Percentiles rank a stretch among this genome's conserved stretches.
These are phyloP conservation scores for Ctenochaetus hawaiiensis DNA, from an alignment of 2,797 vertebrate genomes.

Conservation along the genomic window DNA sequence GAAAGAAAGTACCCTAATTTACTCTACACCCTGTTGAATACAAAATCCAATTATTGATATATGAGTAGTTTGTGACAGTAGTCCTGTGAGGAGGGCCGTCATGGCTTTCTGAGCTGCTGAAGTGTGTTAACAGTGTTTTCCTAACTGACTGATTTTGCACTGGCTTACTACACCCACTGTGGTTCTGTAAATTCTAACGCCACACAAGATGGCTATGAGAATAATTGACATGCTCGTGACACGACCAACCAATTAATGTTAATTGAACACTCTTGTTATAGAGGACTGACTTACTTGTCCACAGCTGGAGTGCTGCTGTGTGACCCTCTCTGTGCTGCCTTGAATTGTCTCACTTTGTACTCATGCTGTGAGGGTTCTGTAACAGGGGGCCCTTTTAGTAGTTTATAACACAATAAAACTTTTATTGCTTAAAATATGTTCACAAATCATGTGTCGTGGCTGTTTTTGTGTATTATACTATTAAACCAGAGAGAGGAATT, in stretches of 20 bases:
- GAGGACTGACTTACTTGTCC: slow-evolving; percentile 4
- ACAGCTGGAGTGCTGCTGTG: background rate
- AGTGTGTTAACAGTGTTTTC: slow-evolving; percentile 14
- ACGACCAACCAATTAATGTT: slow-evolving; percentile 34
- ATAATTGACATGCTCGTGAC: background rate
- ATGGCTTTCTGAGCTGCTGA: slow-evolving; percentile 19
- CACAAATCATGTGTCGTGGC: background rate
- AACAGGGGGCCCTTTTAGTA: slow-evolving; percentile 12
- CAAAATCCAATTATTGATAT: background rate
- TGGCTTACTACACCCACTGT: slow-evolving; percentile 14
- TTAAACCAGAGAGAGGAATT: background rate
- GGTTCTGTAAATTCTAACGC: slow-evolving; percentile 12
- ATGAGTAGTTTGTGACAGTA: background rate
- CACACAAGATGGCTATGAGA: slow-evolving; percentile 9
- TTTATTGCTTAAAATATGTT: background rate
- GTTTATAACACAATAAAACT: slow-evolving; percentile 4
- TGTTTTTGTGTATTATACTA: background rate
- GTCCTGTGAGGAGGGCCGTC: too few relatives aligned
- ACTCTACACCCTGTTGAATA: background rate
- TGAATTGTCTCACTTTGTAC: slow-evolving; percentile 18
- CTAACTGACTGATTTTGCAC: slow-evolving; percentile 4
- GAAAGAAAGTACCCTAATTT: background rate
- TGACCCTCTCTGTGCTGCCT: slow-evolving; percentile 5
- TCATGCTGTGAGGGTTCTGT: background rate
- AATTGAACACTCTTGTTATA: slow-evolving; percentile 37